Evolutionary conservation across 2,888 invertebrate genomes (phyloP), one percentile per base, ranked within the genome.

Genomic region (Lasioglossum figueresi): DNA sequence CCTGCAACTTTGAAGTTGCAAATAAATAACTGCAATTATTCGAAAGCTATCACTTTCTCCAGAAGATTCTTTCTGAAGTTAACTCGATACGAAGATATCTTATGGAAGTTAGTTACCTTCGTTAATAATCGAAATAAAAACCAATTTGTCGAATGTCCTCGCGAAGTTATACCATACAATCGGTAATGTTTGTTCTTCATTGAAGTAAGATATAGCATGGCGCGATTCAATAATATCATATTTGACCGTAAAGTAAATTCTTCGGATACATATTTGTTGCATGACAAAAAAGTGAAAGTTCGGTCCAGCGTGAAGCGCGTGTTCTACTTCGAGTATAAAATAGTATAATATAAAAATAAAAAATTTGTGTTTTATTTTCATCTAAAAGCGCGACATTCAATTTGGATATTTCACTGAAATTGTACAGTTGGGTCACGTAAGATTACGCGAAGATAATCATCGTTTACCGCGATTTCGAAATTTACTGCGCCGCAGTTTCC

Each of bases 31-130:
- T 4, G 59, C 27, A 59, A 59, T 59, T 59, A 59, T 59, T 59
- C 59, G 59, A 59, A 59, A 59, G 59, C 59, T 59, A 59, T 31
- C 59, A 5, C 59, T 59, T 59, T 59, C 59, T 59, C 59, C 59
- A 31, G 27, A 59, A 59, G 59, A 59, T 59, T n/a, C 27, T 31
- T 27, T 14, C 59, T 5, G 59, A 16, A 16, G 27, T 59, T 59
- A 59, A 27, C 59, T 14, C 10, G 8, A 48, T 19, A 48, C 48
- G 19, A 48, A 10, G 27, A 27, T 27, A 59, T 27, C 59, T 27
- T 27, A 27, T 14, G 16, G 27, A 59, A 27, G 59, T 59, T 59
- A 59, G 59, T 59, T 59, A 31, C 16, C 59, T 59, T 31, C 59
- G 16, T 59, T 59, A 59, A 59, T 31, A 59, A 59, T 59, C 23